Base-by-base conservation (phyloP, 1,140 invertebrate genomes). In the Cyclargus thomasi region DNA sequence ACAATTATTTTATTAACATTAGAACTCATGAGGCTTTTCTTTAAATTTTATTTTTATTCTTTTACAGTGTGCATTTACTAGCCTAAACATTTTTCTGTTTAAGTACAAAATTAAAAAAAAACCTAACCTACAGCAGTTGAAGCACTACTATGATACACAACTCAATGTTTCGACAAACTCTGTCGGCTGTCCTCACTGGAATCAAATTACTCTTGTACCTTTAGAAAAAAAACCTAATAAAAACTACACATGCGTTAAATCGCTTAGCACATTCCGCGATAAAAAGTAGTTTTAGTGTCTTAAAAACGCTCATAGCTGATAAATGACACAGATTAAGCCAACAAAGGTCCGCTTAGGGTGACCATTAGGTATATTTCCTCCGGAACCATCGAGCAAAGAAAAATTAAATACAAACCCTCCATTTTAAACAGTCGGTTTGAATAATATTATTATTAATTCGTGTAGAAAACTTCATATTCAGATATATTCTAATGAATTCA, bases 341-440 rank as follows among this genome's bases (percentile, higher is more conserved):
- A 65, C 64, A 69, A 64, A 59, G 53, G 8, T 68, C 36, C 18
- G 62, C 53, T 29, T 69, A 36, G 62, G 47, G 53, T 16, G 23
- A 59, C 55, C 55, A 59, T 59, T 4, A 21, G 2, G 6, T 11
- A 47, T 8, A 47, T 11, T 47, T 47, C 14, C 39, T 14, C 3
- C 1, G 39, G 39, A 47, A 8, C 1, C 29, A 5, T 7, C 29
- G 2, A 0, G 29, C 5, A 4, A 5, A 8, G 2, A 29, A 2
- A 5, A 29, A 29, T 7, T 7, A 6, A 29, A 47, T 14, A 47
- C 11, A 16, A 47, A 0, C 10, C 6, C 7, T 47, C 39, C 0
- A 14, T 47, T 16, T 16, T 47, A 16, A 47, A 47, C 39, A 47
- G 8, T 47, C 8, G 11, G 4, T 29, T 29, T 7, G 8, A 29